phyloP scores from a whole-genome alignment of 2,113 vertebrate genomes.

The Dipodomys stephensi region DNA sequence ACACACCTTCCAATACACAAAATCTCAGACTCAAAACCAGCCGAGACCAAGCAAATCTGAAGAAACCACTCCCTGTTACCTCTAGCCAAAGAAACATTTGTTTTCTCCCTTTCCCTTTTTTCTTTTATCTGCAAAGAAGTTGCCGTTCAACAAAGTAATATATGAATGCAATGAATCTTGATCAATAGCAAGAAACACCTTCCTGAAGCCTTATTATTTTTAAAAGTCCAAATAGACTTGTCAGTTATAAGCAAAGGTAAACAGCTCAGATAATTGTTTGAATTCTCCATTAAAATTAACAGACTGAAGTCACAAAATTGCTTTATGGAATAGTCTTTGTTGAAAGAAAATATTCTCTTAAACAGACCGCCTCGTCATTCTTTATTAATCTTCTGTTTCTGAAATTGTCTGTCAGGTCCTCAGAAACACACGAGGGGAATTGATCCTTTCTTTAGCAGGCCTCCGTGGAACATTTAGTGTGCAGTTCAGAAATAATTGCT shows the following conservation, averaged over 20 bases:
- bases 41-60: neutral
- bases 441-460: neutral
- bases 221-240: neutral
- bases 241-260: neutral
- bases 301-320: neutral
- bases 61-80: neutral
- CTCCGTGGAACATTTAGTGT: neutral
- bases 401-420: neutral
- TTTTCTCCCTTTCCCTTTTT: too few relatives aligned
- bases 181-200: neutral
- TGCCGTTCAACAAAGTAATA: too few relatives aligned
- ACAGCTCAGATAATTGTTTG: neutral
- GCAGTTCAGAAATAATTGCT: neutral
- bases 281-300: slow-evolving; percentile 17
- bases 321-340: neutral
- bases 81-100: neutral
- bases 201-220: neutral
- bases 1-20: neutral
- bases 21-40: neutral
- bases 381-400: slow-evolving; percentile 27
- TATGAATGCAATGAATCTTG: too few relatives aligned
- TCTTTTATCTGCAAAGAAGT: too few relatives aligned
- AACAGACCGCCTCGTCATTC: neutral
- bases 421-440: neutral
- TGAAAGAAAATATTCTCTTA: slow-evolving; percentile 18